phyloP scores from a whole-genome alignment of 92 coral and sea anemone species.

The Galaxea fascicularis region DNA sequence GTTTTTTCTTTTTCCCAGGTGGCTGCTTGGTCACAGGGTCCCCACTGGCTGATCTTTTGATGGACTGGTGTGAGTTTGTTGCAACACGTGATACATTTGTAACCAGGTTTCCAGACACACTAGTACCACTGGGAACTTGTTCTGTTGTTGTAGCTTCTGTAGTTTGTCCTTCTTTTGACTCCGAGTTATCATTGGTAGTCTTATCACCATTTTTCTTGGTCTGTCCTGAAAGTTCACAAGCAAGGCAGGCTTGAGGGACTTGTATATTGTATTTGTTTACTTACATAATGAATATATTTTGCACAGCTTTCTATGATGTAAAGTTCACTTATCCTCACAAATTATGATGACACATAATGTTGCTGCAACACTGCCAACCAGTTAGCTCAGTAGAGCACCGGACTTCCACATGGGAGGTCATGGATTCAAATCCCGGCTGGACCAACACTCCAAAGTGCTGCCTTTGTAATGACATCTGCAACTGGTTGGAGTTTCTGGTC shows the following conservation, averaged over 20 bases:
- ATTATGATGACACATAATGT: no score
- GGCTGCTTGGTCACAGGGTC: slow-evolving; percentile 63
- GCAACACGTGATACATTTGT: slow-evolving; percentile 28
- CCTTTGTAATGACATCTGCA: no score
- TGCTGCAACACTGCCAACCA: no score
- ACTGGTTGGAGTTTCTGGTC: no score
- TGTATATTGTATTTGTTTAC: neutral
- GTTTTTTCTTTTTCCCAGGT: slow-evolving; percentile 69
- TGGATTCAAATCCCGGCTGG: no score
- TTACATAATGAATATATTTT: no score
- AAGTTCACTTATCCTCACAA: no score
- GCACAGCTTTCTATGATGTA: no score
- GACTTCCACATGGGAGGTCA: no score
- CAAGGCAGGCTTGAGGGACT: neutral
- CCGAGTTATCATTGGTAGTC: slow-evolving; percentile 28
- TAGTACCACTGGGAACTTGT: slow-evolving; percentile 48
- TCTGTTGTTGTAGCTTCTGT: slow-evolving; percentile 30
- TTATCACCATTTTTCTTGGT: slow-evolving; percentile 57
- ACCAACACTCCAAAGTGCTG: no score
- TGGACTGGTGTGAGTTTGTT: slow-evolving; percentile 43
- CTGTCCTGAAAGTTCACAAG: slow-evolving; percentile 29
- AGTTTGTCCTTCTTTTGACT: slow-evolving; percentile 37
- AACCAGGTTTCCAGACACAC: slow-evolving; percentile 43
- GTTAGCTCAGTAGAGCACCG: no score
- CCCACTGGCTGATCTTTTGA: slow-evolving; percentile 40